These are phyloP conservation scores for Halictus ligatus DNA, from an alignment of 2,888 invertebrate genomes.

Conservation along the genomic window DNA sequence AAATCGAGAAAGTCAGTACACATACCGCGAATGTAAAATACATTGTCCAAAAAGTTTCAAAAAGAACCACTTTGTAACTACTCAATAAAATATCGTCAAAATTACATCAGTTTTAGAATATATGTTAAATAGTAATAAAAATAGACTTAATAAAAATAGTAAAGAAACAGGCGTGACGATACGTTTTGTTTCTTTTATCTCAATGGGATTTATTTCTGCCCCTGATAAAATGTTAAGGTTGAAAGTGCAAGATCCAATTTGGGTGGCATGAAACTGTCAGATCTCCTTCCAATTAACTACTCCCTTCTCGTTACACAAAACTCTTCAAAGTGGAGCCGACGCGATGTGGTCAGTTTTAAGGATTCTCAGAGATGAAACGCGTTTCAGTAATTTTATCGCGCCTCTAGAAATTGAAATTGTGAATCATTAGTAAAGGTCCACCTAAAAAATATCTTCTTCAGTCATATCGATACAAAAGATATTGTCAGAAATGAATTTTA, in stretches of 20 bases:
- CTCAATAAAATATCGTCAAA: not conserved
- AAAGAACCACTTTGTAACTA: not conserved
- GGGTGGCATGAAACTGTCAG: conserved; percentile 20
- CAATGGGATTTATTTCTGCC: not conserved
- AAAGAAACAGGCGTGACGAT: not conserved
- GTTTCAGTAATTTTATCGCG: not conserved
- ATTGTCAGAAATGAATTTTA: no score
- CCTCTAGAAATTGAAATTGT: not conserved
- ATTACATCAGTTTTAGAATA: no score
- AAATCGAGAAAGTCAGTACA: no score
- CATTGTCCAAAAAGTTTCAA: not conserved
- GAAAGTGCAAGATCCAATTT: not conserved
- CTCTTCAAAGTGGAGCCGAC: conserved; percentile 12
- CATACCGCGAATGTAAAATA: no score
- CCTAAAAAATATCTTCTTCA: not conserved
- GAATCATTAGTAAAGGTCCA: not conserved
- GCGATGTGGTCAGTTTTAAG: conserved; percentile 1
- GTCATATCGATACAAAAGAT: no score
- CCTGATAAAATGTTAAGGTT: conserved; percentile 7
- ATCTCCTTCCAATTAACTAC: conserved; percentile 53
- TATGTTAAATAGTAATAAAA: no score
- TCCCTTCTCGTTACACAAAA: conserved; percentile 21
- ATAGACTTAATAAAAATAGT: no score
- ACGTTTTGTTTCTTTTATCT: conserved; percentile 22
- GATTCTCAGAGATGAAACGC: conserved; percentile 10